A percentile compares a stretch with the other conserved stretches of the same genome.
phyloP scores from a whole-genome alignment of 2,888 invertebrate genomes.

The Cheilosia variabilis region DNA sequence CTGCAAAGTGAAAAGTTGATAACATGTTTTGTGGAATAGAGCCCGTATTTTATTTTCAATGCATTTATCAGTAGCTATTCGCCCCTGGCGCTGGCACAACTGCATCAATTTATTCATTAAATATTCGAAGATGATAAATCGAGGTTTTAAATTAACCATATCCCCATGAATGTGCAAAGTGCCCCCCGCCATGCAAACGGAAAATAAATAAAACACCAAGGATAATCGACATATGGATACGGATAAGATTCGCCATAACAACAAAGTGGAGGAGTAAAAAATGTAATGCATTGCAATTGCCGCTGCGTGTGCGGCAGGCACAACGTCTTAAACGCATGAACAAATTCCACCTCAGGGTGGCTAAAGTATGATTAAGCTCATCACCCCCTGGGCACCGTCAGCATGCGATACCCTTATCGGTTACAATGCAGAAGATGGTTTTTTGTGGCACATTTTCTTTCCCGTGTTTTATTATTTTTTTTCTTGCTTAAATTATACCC shows the following conservation, averaged over 20 bases:
- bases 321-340: conserved; percentile 70
- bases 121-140: conserved; percentile 23
- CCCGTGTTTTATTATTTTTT: conserved; percentile 44
- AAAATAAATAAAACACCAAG: conserved; percentile 45
- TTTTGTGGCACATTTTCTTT: conserved; percentile 21
- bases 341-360: conserved; percentile 59
- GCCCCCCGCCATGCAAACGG: background rate
- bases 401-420: conserved; percentile 50
- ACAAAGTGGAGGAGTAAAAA: conserved; percentile 1
- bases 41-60: no score
- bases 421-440: conserved; percentile 25
- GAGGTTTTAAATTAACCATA: conserved; percentile 28
- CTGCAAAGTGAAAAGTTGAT: no score
- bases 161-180: conserved; percentile 29
- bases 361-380: conserved; percentile 67
- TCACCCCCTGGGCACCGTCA: conserved; percentile 48
- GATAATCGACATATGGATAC: conserved; percentile 51
- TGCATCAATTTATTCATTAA: conserved; percentile 39
- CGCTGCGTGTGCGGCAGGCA: conserved; percentile 70
- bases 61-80: no score
- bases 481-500: conserved; percentile 66
- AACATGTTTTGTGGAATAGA: no score
- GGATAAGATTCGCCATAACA: conserved; percentile 9
- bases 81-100: background rate
- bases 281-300: conserved; percentile 59